A percentile compares a stretch with the other conserved stretches of the same genome.
phyloP scores from a whole-genome alignment of 2,888 invertebrate genomes.

The Loripinus fragilis region DNA sequence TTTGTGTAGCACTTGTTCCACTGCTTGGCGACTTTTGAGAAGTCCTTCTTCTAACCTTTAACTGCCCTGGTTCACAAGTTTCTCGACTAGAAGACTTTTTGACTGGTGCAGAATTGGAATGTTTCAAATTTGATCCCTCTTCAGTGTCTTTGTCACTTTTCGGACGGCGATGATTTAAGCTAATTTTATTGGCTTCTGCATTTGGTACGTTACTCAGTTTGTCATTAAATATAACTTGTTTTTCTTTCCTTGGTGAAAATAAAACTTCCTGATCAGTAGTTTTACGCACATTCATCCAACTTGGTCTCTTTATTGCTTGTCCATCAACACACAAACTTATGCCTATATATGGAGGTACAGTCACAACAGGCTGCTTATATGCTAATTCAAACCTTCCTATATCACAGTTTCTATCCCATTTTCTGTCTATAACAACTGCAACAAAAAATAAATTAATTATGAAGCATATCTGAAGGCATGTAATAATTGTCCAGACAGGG shows the following conservation, averaged over 20 bases:
- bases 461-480: too few species aligned
- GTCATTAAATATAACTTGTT: slow-evolving; percentile 61
- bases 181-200: slow-evolving; percentile 35
- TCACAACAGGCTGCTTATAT: slow-evolving; percentile 81
- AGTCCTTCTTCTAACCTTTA: slow-evolving; percentile 41
- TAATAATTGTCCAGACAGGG: too few species aligned
- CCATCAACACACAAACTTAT: slow-evolving; percentile 81
- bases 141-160: slow-evolving; percentile 61
- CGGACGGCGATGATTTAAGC: slow-evolving; percentile 53
- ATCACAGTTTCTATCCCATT: slow-evolving; percentile 81
- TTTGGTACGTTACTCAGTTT: slow-evolving; percentile 49
- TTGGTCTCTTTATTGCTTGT: slow-evolving; percentile 68
- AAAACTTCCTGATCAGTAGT: slow-evolving; percentile 25
- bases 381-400: slow-evolving; percentile 83
- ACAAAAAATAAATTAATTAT: slow-evolving; percentile 25
- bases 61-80: slow-evolving; percentile 32
- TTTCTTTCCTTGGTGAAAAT: slow-evolving; percentile 60
- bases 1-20: slow-evolving; percentile 40
- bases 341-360: slow-evolving; percentile 83
- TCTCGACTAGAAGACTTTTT: slow-evolving; percentile 57
- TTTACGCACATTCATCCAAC: slow-evolving; percentile 56
- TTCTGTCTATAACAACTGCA: slow-evolving; percentile 83
- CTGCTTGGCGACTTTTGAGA: slow-evolving; percentile 49
- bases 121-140: slow-evolving; percentile 36
- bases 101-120: slow-evolving; percentile 64